Percentiles rank a stretch among this genome's conserved stretches.
Conservation (phyloP, 92 coral and sea anemone genomes). For the Anthopleura xanthogrammica region DNA sequence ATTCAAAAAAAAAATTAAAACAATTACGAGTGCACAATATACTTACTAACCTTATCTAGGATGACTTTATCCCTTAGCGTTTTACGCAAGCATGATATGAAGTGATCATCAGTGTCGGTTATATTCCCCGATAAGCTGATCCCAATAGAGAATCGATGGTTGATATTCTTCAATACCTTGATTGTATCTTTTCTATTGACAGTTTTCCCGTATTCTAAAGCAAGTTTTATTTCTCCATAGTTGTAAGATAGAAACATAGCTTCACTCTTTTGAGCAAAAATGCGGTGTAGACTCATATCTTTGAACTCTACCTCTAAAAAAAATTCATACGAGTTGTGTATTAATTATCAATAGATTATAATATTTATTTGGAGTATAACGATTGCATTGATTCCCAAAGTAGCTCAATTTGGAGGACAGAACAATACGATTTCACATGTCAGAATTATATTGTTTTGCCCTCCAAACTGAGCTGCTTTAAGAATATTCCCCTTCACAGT, state of each 20-base stretch:
- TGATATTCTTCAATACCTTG: constrained; percentile 1
- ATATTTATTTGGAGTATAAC: too few relatives aligned
- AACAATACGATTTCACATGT: too few relatives aligned
- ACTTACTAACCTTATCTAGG: constrained; percentile 4
- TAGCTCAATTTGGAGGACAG: too few relatives aligned
- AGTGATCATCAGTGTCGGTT: background rate
- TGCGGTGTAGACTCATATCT: background rate
- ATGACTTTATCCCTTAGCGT: background rate
- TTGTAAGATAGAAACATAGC: constrained; percentile 14
- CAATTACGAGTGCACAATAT: too few relatives aligned
- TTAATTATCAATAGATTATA: too few relatives aligned
- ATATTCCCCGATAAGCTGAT: constrained; percentile 5
- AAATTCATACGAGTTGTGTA: too few relatives aligned
- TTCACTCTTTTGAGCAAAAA: background rate
- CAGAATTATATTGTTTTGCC: too few relatives aligned
- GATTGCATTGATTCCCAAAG: too few relatives aligned
- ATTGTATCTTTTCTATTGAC: background rate
- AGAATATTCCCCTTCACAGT: too few relatives aligned
- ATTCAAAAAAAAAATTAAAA: background rate
- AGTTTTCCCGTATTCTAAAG: background rate
- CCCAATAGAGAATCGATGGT: constrained; percentile 14
- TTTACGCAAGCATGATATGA: background rate
- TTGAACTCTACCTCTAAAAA: background rate
- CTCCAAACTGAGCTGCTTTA: too few relatives aligned
- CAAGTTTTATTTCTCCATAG: constrained; percentile 9